Evolutionary conservation across 1,140 invertebrate species (phyloP).

Genomic region (Heliconius melpomene): DNA sequence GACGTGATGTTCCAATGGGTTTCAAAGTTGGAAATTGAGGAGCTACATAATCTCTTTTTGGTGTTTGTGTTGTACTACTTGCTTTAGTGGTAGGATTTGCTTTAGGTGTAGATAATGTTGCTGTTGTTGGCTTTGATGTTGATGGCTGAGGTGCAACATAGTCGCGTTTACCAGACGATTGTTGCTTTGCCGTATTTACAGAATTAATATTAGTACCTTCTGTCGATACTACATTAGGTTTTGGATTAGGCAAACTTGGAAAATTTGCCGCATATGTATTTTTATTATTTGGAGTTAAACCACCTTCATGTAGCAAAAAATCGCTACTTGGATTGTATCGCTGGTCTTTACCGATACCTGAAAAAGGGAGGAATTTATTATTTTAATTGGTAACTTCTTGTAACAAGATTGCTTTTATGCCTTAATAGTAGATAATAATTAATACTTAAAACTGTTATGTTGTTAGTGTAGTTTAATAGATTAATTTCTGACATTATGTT

Average conservation of each 20-base stretch:
- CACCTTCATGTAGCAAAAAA: conserved; percentile 69
- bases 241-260: conserved; percentile 48
- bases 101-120: conserved; percentile 28
- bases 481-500: too few relatives aligned
- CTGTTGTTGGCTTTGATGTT: conserved; percentile 27
- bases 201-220: conserved; percentile 33
- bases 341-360: conserved; percentile 52
- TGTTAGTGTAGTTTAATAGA: too few relatives aligned
- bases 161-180: conserved; percentile 54
- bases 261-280: conserved; percentile 53
- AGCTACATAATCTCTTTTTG: conserved; percentile 55
- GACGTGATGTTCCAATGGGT: conserved; percentile 33
- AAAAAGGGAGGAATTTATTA: conserved; percentile 34
- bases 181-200: conserved; percentile 33
- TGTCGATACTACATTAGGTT: conserved; percentile 40
- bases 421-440: too few relatives aligned
- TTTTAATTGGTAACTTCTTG: background rate
- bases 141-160: conserved; percentile 53
- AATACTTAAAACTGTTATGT: too few relatives aligned
- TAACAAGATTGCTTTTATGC: too few relatives aligned
- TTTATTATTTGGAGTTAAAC: conserved; percentile 42
- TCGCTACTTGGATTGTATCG: conserved; percentile 60
- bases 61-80: conserved; percentile 25
- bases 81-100: conserved; percentile 5
- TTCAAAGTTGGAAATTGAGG: conserved; percentile 49